Conservation (phyloP, 2,888 invertebrate species). For the Polyploca ridens region DNA sequence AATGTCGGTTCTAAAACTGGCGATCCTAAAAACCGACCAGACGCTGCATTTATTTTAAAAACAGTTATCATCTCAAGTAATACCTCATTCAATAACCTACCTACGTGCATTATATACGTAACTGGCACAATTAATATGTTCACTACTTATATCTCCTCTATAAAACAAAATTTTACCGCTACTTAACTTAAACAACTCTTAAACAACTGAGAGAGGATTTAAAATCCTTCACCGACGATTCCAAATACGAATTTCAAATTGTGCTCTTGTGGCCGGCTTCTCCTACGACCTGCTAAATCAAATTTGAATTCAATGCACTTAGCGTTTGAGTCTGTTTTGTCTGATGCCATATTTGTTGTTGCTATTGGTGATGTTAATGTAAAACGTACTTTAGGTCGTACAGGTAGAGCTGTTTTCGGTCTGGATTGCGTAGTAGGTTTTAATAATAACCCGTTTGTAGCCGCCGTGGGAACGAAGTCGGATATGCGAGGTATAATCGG, state of each 20-base stretch:
- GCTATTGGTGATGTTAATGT: conserved; percentile 40
- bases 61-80: conserved; percentile 53
- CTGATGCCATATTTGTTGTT: conserved; percentile 52
- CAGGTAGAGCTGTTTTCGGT: conserved; percentile 51
- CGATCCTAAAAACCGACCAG: conserved; percentile 37
- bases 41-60: conserved; percentile 50
- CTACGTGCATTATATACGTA: conserved; percentile 50
- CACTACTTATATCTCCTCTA: conserved; percentile 68
- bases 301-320: conserved; percentile 61
- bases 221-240: conserved; percentile 80
- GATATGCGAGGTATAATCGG: conserved; percentile 83
- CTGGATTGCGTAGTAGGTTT: conserved; percentile 65
- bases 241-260: conserved; percentile 82
- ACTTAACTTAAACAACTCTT: conserved; percentile 73
- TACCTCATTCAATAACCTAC: conserved; percentile 56
- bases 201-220: conserved; percentile 77
- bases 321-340: conserved; percentile 61
- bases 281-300: conserved; percentile 46
- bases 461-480: conserved; percentile 82
- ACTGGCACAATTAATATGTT: conserved; percentile 76
- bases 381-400: conserved; percentile 48
- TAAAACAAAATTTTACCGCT: conserved; percentile 78
- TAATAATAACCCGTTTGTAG: conserved; percentile 83
- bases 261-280: conserved; percentile 71
- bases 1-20: conserved; percentile 16